phyloP scores from a whole-genome alignment of 2,113 vertebrate genomes.

The Melanerpes formicivorus region DNA sequence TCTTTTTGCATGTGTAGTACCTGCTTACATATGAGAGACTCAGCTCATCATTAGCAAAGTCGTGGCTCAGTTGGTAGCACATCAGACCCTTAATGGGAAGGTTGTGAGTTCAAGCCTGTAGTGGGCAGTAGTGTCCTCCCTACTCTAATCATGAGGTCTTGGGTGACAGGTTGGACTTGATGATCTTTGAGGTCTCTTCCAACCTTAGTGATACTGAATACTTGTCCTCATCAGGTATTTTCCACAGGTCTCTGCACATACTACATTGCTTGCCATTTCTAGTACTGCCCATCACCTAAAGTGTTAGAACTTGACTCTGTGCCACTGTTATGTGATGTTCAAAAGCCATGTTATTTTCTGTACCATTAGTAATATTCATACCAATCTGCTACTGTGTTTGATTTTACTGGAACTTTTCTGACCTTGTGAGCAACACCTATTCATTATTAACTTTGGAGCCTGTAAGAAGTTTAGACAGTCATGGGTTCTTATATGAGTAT shows the following conservation, averaged over 20 bases:
- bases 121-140: too few species aligned
- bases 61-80: too few species aligned
- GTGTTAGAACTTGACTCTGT: background rate
- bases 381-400: background rate
- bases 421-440: background rate
- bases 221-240: background rate
- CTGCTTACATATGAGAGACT: fast-evolving
- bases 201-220: too few species aligned
- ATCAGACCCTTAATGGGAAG: too few species aligned
- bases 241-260: background rate
- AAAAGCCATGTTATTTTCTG: background rate
- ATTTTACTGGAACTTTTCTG: background rate
- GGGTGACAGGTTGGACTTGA: too few species aligned
- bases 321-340: background rate
- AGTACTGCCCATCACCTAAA: background rate
- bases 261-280: fast-evolving
- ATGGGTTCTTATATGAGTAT: background rate
- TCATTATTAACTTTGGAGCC: background rate
- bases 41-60: fast-evolving
- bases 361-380: background rate
- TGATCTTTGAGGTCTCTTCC: too few species aligned
- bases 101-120: too few species aligned
- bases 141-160: too few species aligned
- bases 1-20: background rate
- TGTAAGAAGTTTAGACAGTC: background rate